Evolutionary conservation across 2,113 vertebrate genomes (phyloP).

Genomic region (Pteronura brasiliensis): DNA sequence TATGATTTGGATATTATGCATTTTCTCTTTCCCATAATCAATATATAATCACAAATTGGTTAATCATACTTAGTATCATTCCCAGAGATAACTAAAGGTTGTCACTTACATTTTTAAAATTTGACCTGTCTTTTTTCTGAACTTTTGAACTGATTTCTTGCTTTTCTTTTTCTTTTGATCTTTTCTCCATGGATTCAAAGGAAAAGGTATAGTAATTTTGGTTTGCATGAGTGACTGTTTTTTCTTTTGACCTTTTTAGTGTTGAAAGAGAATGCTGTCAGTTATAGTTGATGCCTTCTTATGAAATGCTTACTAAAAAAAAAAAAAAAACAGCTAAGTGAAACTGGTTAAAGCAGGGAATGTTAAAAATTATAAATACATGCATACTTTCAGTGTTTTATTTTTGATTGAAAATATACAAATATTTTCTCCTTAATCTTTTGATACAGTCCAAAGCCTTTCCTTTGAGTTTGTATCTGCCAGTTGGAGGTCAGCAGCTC

Average conservation of each 20-base stretch:
- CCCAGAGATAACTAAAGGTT: conserved; percentile 25
- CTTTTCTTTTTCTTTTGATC: conserved; percentile 79
- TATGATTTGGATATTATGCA: not conserved
- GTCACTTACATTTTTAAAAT: conserved; percentile 36
- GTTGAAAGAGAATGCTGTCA: conserved; percentile 46
- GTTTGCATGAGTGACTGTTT: conserved; percentile 75
- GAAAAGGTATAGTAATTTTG: conserved; percentile 92
- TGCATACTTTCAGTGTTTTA: conserved; percentile 4
- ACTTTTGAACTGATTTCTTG: conserved; percentile 79
- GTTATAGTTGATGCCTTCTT: not conserved
- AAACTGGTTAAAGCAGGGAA: conserved; percentile 29
- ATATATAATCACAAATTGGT: not conserved
- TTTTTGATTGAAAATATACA: conserved; percentile 35
- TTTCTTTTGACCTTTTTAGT: conserved; percentile 52
- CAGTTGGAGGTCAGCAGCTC: not conserved
- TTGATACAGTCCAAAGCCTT: not conserved
- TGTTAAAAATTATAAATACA: conserved; percentile 35
- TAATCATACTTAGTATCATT: not conserved
- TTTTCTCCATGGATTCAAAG: conserved; percentile 86
- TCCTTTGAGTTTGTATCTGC: conserved; percentile 11
- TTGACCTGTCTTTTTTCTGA: conserved; percentile 61
- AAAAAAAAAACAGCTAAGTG: conserved; percentile 20
- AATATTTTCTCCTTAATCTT: not conserved
- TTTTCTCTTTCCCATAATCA: not conserved
- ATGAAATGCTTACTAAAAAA: not conserved